phyloP scores from a whole-genome alignment of 2,113 vertebrate species.

The Catharus bicknelli region DNA sequence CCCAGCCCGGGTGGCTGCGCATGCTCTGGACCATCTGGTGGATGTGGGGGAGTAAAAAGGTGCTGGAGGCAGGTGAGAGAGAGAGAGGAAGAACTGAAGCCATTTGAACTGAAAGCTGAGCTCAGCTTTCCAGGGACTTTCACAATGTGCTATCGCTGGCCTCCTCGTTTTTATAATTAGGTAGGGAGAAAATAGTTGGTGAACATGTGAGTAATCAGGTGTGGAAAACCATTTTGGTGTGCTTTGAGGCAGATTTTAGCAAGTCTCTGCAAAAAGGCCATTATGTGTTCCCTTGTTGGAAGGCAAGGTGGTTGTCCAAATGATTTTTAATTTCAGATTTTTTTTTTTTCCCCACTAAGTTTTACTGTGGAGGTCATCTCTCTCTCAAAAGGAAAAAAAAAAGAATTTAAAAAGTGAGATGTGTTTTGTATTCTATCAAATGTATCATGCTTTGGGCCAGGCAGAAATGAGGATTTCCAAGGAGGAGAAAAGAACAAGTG shows the following conservation, averaged over 20 bases:
- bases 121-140: background rate
- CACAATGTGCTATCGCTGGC: background rate
- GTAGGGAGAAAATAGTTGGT: background rate
- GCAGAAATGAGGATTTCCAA: background rate
- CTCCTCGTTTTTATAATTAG: conserved; percentile 4
- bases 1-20: background rate
- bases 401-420: background rate
- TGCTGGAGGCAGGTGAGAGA: background rate
- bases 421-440: background rate
- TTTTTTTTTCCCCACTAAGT: background rate
- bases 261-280: background rate
- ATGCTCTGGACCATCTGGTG: background rate
- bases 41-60: background rate
- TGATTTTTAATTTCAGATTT: background rate
- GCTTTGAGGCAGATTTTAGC: conserved; percentile 12
- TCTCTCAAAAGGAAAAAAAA: background rate
- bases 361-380: conserved; percentile 1
- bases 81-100: background rate
- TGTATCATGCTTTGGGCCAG: background rate
- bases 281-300: background rate
- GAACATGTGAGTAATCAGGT: background rate
- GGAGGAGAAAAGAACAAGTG: background rate
- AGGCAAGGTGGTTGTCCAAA: background rate
- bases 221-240: background rate
- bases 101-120: background rate